These are phyloP conservation scores for Sitta carolinensis DNA, from an alignment of 2,797 vertebrate genomes.

Conservation along the genomic window DNA sequence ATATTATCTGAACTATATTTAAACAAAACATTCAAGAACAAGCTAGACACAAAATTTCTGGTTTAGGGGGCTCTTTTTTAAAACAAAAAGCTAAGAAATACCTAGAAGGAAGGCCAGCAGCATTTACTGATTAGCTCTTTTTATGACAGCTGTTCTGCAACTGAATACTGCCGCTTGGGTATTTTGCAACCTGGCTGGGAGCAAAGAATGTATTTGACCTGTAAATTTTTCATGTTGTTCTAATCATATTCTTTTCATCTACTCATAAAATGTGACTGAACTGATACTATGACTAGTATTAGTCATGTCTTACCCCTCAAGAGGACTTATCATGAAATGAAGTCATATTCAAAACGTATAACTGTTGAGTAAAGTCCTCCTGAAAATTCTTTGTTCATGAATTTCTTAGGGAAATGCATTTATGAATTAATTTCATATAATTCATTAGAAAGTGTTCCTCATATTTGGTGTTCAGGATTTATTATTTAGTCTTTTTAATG, in stretches of 20 bases:
- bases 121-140: background rate
- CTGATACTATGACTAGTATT: background rate
- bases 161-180: background rate
- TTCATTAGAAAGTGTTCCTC: background rate
- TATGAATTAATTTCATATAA: background rate
- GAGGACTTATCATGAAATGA: background rate
- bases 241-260: background rate
- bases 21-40: background rate
- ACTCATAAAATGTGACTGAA: background rate
- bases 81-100: background rate
- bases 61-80: background rate
- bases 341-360: background rate
- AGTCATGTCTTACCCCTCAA: background rate
- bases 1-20: background rate
- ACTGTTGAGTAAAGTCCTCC: background rate
- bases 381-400: background rate
- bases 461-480: background rate
- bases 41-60: background rate
- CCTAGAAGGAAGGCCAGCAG: background rate
- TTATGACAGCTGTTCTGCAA: background rate
- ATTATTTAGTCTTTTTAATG: background rate
- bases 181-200: background rate
- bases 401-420: background rate
- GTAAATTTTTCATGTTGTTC: background rate
- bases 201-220: background rate